Conservation (phyloP, 2,888 invertebrate species). For the Polia nebulosa region DNA sequence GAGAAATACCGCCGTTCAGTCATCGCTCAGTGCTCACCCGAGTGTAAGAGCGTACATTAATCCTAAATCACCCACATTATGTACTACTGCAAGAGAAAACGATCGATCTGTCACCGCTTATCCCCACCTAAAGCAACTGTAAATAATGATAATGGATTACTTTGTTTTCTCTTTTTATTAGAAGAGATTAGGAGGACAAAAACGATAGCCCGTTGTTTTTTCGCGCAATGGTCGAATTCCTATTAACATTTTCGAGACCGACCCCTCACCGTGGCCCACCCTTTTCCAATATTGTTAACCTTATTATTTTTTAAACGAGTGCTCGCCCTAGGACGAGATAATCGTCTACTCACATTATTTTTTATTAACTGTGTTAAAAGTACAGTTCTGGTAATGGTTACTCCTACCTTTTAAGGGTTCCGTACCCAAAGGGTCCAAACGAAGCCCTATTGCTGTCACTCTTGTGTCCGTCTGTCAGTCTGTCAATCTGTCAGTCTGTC, state of each 20-base stretch:
- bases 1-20: constrained; percentile 44
- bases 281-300: constrained; percentile 74
- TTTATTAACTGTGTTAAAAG: constrained; percentile 47
- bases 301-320: constrained; percentile 69
- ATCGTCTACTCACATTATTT: constrained; percentile 54
- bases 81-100: constrained; percentile 58
- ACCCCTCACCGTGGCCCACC: constrained; percentile 66
- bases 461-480: too few species aligned
- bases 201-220: constrained; percentile 82
- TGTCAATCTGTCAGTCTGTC: too few species aligned
- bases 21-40: constrained; percentile 51
- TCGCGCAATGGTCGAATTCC: constrained; percentile 78
- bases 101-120: constrained; percentile 73
- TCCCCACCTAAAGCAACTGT: constrained; percentile 74
- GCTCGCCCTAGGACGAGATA: constrained; percentile 45
- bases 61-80: constrained; percentile 63
- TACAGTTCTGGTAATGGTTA: constrained; percentile 31
- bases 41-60: constrained; percentile 60
- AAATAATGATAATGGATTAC: constrained; percentile 83
- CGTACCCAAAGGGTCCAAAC: too few species aligned
- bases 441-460: too few species aligned
- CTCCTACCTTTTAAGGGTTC: neutral
- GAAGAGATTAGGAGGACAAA: constrained; percentile 80
- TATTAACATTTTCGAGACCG: constrained; percentile 82
- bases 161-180: constrained; percentile 78